A percentile compares a stretch with the other conserved stretches of the same genome.
phyloP scores from a whole-genome alignment of 2,888 invertebrate species.

The Ornithoptera alexandrae region DNA sequence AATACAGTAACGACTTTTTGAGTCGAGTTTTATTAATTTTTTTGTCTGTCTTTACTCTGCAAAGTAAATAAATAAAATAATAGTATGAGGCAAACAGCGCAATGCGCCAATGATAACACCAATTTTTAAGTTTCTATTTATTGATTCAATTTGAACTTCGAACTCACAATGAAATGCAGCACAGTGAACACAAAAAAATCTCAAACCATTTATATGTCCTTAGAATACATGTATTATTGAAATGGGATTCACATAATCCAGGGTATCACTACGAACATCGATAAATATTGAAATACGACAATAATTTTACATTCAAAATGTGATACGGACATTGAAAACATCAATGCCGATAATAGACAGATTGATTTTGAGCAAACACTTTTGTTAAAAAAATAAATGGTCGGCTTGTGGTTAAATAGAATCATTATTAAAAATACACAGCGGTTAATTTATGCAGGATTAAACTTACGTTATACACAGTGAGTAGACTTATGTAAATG shows the following conservation, averaged over 20 bases:
- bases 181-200: conserved; percentile 74
- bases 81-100: conserved; percentile 26
- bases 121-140: conserved; percentile 77
- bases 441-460: conserved; percentile 71
- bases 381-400: conserved; percentile 73
- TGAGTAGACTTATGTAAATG: conserved; percentile 73
- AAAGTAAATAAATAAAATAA: too few relatives aligned
- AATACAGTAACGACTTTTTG: too few relatives aligned
- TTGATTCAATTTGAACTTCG: conserved; percentile 80
- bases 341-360: conserved; percentile 58
- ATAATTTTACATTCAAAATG: conserved; percentile 41
- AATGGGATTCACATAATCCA: conserved; percentile 60
- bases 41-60: too few relatives aligned
- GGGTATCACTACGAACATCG: conserved; percentile 65
- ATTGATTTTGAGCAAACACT: conserved; percentile 75
- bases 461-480: conserved; percentile 75
- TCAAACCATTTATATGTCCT: conserved; percentile 72
- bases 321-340: conserved; percentile 45
- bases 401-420: conserved; percentile 58
- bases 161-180: conserved; percentile 80
- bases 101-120: conserved; percentile 62
- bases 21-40: too few relatives aligned
- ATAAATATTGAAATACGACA: conserved; percentile 52
- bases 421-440: conserved; percentile 69
- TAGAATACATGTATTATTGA: conserved; percentile 72